Evolutionary conservation across 2,888 invertebrate genomes (phyloP).

Genomic region (Vandiemenella viatica): DNA sequence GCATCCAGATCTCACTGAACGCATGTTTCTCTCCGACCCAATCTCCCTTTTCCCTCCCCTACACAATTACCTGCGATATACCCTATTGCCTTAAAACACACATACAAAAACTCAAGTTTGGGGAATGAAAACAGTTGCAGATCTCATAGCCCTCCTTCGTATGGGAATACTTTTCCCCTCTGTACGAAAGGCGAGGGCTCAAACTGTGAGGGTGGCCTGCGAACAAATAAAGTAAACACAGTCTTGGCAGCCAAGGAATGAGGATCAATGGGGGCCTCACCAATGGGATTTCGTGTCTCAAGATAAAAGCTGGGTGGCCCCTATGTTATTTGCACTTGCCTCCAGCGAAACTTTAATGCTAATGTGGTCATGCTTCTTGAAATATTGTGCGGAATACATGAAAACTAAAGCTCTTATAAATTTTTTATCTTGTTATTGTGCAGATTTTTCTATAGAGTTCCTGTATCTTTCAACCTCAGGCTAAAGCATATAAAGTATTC

Average conservation of each 20-base stretch:
- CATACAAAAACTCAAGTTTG: not conserved
- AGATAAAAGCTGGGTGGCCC: not conserved
- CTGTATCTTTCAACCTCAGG: too few relatives aligned
- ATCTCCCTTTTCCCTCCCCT: not conserved
- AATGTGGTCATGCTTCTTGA: too few relatives aligned
- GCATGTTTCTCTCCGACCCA: not conserved
- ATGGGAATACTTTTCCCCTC: not conserved
- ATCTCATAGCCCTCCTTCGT: not conserved
- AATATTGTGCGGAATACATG: too few relatives aligned
- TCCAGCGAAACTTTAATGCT: too few relatives aligned
- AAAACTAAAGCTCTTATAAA: too few relatives aligned
- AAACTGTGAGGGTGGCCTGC: not conserved
- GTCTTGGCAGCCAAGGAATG: not conserved
- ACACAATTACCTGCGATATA: not conserved
- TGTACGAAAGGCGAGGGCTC: not conserved
- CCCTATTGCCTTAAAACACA: not conserved
- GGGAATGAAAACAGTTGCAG: not conserved
- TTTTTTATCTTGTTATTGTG: too few relatives aligned
- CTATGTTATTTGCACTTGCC: too few relatives aligned
- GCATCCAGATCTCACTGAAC: not conserved
- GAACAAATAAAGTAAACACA: not conserved
- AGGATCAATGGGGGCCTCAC: too few relatives aligned
- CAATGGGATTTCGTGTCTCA: not conserved
- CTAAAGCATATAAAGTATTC: too few relatives aligned
- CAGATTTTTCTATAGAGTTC: too few relatives aligned